Evolutionary conservation across 2,888 invertebrate genomes (phyloP).

Genomic region (Sabatieria punctata): DNA sequence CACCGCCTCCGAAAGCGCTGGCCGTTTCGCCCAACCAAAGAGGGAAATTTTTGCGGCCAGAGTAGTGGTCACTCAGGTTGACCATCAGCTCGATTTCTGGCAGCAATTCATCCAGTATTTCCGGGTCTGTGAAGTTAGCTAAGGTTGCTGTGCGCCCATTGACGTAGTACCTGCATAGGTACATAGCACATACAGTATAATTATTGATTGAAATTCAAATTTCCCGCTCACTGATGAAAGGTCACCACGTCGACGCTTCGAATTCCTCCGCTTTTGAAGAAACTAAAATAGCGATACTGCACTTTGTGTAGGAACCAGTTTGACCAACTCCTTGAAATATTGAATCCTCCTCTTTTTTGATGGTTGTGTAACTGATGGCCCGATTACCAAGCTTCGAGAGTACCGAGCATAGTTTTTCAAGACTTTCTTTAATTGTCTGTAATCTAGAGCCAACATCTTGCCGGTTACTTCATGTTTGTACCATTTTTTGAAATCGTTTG

Average conservation of each 20-base stretch:
- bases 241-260: slow-evolving; percentile 1
- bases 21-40: slow-evolving; percentile 9
- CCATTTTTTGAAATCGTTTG: background rate
- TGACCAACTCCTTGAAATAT: background rate
- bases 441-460: background rate
- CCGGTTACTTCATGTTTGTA: background rate
- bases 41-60: background rate
- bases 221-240: slow-evolving; percentile 6
- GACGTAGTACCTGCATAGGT: slow-evolving; percentile 3
- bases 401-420: background rate
- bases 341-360: no score
- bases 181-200: background rate
- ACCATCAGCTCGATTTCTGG: background rate
- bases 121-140: background rate
- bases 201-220: no score
- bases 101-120: background rate
- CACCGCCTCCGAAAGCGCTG: slow-evolving; percentile 6
- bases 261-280: background rate
- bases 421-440: background rate
- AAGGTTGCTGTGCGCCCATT: background rate
- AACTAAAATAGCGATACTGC: no score
- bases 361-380: slow-evolving; percentile 2
- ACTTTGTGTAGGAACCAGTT: no score
- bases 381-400: background rate
- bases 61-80: background rate